These are phyloP conservation scores for Rallus crepitans DNA, from an alignment of 2,797 vertebrate genomes.

Conservation along the genomic window DNA sequence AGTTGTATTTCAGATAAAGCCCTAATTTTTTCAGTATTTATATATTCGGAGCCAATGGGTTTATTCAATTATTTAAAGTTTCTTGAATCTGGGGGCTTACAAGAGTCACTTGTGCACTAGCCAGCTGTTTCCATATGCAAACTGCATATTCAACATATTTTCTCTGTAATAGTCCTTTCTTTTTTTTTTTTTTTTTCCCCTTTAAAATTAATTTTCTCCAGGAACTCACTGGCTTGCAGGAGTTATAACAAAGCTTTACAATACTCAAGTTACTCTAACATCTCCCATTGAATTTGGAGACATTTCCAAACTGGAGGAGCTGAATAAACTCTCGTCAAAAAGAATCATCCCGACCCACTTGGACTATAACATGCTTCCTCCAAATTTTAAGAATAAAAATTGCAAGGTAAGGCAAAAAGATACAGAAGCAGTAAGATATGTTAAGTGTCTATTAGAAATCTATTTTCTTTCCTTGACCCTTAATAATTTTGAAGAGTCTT, in stretches of 20 bases:
- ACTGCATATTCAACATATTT: neutral
- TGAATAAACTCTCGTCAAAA: slow-evolving; percentile 64
- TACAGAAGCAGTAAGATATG: neutral
- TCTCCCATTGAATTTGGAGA: slow-evolving; percentile 80
- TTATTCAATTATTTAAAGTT: neutral
- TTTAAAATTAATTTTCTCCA: slow-evolving; percentile 36
- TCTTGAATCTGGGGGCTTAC: neutral
- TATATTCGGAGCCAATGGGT: neutral
- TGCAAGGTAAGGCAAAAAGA: slow-evolving; percentile 69
- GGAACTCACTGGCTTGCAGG: slow-evolving; percentile 82
- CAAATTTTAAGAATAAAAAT: slow-evolving; percentile 75
- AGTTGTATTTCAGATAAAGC: neutral
- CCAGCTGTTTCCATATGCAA: neutral
- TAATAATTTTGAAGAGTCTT: neutral
- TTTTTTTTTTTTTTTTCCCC: neutral
- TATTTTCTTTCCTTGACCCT: neutral
- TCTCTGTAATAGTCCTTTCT: neutral
- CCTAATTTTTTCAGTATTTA: neutral
- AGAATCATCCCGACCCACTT: slow-evolving; percentile 81
- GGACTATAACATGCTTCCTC: slow-evolving; percentile 75
- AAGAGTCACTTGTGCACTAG: neutral
- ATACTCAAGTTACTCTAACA: slow-evolving; percentile 65
- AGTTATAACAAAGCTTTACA: slow-evolving; percentile 74
- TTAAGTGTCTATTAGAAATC: neutral
- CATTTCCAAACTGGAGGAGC: slow-evolving; percentile 73